Evolutionary conservation across 35 echinoderm and acorn worm species (phyloP).

Genomic region (Lytechinus variegatus): DNA sequence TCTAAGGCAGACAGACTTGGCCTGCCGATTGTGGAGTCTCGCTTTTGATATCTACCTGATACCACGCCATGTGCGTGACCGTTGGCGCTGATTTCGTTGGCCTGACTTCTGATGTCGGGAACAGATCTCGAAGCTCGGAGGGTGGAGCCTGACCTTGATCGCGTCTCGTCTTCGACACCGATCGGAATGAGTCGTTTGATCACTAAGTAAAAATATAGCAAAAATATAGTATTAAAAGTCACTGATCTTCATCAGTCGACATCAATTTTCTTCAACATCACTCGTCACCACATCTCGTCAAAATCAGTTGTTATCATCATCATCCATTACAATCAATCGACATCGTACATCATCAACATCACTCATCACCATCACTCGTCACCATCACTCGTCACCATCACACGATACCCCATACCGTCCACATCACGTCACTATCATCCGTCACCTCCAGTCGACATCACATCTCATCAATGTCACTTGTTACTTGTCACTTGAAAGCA

Average conservation of each 20-base stretch:
- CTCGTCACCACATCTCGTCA: no score
- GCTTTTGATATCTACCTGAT: neutral
- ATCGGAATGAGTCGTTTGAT: neutral
- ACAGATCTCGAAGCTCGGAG: neutral
- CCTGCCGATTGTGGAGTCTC: neutral
- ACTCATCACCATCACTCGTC: neutral
- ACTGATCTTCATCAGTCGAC: neutral
- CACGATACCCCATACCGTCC: neutral
- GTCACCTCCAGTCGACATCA: neutral
- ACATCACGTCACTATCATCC: neutral
- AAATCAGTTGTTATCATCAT: neutral
- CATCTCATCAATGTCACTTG: neutral
- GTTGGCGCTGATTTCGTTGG: neutral
- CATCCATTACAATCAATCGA: neutral
- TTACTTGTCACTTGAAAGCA: neutral
- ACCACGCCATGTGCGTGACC: neutral
- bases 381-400: neutral
- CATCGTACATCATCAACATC: neutral
- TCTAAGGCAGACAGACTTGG: conserved; percentile 27
- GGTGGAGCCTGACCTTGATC: neutral
- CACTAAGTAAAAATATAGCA: neutral
- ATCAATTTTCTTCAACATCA: no score
- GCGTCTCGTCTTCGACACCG: conserved; percentile 6
- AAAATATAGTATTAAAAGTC: neutral
- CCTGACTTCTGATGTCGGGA: neutral